phyloP scores from a whole-genome alignment of 2,797 vertebrate genomes.

The Cirrhinus mrigala region DNA sequence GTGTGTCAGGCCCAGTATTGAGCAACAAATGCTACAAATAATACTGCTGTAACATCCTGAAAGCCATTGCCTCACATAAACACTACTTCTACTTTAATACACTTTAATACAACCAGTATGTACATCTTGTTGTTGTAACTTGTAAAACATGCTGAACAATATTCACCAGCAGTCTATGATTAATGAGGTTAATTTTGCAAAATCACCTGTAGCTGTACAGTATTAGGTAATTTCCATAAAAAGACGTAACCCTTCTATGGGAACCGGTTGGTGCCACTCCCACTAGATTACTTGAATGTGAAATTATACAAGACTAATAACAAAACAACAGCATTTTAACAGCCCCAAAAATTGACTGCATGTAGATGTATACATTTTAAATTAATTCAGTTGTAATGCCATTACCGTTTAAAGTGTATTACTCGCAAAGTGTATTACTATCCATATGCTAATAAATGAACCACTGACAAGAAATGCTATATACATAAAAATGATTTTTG shows the following conservation, averaged over 20 bases:
- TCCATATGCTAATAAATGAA: background rate
- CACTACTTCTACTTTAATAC: background rate
- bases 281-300: background rate
- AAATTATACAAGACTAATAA: background rate
- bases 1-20: slow-evolving; percentile 24
- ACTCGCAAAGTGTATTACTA: background rate
- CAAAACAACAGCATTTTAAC: background rate
- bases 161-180: background rate
- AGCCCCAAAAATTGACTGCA: background rate
- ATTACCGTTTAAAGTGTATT: background rate
- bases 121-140: slow-evolving; percentile 21
- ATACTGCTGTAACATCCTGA: slow-evolving; percentile 39
- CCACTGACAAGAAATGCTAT: background rate
- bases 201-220: background rate
- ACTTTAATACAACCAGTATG: too few relatives aligned
- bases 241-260: background rate
- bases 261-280: background rate
- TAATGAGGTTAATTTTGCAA: background rate
- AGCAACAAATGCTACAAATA: slow-evolving; percentile 55
- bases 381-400: background rate
- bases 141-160: slow-evolving; percentile 13
- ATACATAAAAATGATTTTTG: background rate
- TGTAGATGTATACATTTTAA: background rate
- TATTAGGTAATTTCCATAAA: background rate
- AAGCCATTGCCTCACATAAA: slow-evolving; percentile 22